Conservation (phyloP, 2,797 vertebrate genomes). For the Tapera naevia region DNA sequence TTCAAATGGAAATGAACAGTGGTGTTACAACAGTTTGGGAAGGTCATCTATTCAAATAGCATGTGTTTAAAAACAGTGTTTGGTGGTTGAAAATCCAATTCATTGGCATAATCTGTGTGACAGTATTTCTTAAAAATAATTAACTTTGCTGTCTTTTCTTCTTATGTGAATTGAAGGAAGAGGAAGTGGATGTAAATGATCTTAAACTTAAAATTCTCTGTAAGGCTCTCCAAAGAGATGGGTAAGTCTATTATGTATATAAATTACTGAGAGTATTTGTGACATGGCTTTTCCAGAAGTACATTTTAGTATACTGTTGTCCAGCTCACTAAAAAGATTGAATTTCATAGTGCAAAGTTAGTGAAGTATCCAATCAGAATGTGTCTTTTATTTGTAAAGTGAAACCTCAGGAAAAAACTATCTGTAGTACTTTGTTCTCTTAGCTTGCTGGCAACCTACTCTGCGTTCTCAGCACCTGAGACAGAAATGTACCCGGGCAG, state of each 20-base stretch:
- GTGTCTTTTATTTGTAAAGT: not conserved
- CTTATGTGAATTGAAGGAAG: slow-evolving; percentile 73
- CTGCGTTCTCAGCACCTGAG: not conserved
- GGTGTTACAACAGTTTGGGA: not conserved
- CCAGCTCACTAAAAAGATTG: not conserved
- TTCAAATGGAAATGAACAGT: not conserved
- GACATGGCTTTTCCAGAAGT: not conserved
- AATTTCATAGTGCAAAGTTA: not conserved
- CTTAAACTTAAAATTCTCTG: slow-evolving; percentile 92
- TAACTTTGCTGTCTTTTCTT: not conserved
- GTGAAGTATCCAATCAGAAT: not conserved
- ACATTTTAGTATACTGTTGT: not conserved
- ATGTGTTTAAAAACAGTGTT: not conserved
- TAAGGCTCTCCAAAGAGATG: slow-evolving; percentile 87
- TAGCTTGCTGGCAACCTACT: not conserved
- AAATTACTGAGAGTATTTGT: not conserved
- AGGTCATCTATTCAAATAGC: not conserved
- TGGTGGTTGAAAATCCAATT: not conserved
- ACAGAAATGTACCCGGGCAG: not conserved
- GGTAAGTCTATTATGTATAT: slow-evolving; percentile 74
- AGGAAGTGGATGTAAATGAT: slow-evolving; percentile 80
- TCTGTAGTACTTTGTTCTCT: not conserved
- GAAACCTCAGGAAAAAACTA: not conserved
- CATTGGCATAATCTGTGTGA: not conserved
- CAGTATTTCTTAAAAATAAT: not conserved